Conservation (phyloP, 1,140 invertebrate genomes). For the Pollicipes pollicipes region DNA sequence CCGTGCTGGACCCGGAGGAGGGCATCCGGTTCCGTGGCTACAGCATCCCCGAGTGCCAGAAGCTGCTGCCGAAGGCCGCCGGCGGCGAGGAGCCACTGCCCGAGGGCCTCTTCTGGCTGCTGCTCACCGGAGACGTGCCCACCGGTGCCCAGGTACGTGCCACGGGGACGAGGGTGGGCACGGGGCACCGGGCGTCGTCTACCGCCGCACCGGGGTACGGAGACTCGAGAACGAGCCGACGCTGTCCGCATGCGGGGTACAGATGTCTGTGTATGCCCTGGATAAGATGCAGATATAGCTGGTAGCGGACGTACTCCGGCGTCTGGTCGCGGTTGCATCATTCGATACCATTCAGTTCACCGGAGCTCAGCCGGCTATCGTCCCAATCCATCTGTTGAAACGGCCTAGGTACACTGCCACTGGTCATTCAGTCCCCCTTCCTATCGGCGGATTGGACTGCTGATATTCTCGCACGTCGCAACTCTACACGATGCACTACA, state of each 20-base stretch:
- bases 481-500: too few relatives aligned
- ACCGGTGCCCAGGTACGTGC: slow-evolving; percentile 47
- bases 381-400: too few relatives aligned
- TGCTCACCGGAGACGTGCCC: slow-evolving; percentile 82
- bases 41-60: slow-evolving; percentile 87
- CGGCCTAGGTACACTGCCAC: too few relatives aligned
- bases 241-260: neutral
- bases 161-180: neutral
- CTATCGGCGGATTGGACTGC: too few relatives aligned
- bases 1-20: slow-evolving; percentile 83
- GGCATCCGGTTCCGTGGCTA: slow-evolving; percentile 89
- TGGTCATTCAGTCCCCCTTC: too few relatives aligned
- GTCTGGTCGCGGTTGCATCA: too few relatives aligned
- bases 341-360: too few relatives aligned
- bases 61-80: slow-evolving; percentile 65
- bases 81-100: slow-evolving; percentile 78
- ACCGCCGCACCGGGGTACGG: neutral
- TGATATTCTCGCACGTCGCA: too few relatives aligned
- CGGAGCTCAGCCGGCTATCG: too few relatives aligned
- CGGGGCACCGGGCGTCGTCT: neutral
- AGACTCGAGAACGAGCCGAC: neutral
- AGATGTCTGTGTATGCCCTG: neutral
- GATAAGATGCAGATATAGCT: neutral
- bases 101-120: slow-evolving; percentile 89
- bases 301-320: too few relatives aligned